Conservation (phyloP, 2,888 invertebrate genomes). For the Erynnis tages region DNA sequence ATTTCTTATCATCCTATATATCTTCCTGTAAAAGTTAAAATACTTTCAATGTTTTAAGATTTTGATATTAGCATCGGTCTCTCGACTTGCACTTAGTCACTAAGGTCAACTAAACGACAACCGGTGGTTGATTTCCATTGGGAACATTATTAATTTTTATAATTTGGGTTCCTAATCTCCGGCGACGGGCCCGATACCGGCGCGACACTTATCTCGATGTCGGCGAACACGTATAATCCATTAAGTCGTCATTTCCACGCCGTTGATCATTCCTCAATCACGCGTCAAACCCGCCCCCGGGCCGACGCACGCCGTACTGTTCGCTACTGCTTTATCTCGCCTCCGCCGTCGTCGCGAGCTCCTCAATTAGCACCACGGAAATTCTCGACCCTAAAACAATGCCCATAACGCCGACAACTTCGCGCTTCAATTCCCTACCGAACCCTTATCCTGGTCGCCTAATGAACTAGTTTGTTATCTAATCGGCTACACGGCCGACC, state of each 20-base stretch:
- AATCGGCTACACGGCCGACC: conserved; percentile 74
- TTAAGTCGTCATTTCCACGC: conserved; percentile 81
- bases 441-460: conserved; percentile 63
- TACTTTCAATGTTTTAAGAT: too few species aligned
- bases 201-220: conserved; percentile 79
- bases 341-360: conserved; percentile 54
- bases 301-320: conserved; percentile 65
- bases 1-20: too few species aligned
- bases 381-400: conserved; percentile 61
- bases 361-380: conserved; percentile 35
- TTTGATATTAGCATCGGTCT: too few species aligned
- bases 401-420: conserved; percentile 42
- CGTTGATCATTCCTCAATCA: conserved; percentile 79
- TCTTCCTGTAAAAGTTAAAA: too few species aligned
- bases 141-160: conserved; percentile 76
- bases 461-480: conserved; percentile 81
- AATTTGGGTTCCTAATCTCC: conserved; percentile 75
- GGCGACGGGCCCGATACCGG: conserved; percentile 66
- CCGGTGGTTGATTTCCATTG: conserved; percentile 67
- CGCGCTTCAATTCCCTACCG: conserved; percentile 18
- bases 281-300: conserved; percentile 75
- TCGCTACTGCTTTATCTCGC: conserved; percentile 74
- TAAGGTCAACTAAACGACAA: conserved; percentile 62
- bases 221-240: conserved; percentile 80
- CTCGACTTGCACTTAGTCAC: conserved; percentile 35